Evolutionary conservation across 2,888 invertebrate genomes (phyloP), one percentile per base, ranked within the genome.

Genomic region (Timema cristinae): DNA sequence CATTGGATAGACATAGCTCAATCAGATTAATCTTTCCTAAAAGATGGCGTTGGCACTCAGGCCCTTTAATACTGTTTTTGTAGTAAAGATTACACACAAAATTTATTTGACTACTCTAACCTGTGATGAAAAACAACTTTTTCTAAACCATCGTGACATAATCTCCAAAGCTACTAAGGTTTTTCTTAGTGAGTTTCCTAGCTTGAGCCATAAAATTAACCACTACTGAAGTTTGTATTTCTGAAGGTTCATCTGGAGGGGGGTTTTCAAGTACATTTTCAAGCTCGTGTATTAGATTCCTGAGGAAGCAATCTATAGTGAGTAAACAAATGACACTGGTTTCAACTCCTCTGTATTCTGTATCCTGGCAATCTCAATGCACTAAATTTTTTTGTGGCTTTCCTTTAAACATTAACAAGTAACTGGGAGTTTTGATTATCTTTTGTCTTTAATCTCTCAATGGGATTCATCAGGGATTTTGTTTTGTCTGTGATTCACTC

Each of bases 71-170:
- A n/a, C 9, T 59, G n/a, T 5, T 9, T 59, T n/a, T 1, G 9
- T 59, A 8, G 59, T 59, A 59, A 16, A 59, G 59, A 59, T 59
- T 0, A 32, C 10, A 59, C 59, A 59, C 59, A 59, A 59, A 59
- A 59, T 59, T 1, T 5, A 59, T 32, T n/a, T 0, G 8, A n/a
- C 7, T n/a, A 59, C 59, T 8, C 10, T 59, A 0, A 15, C 32
- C 15, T 59, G 9, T 0, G 1, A n/a, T 8, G 6, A 7, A 59
- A n/a, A 2, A n/a, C 7, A 8, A 0, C 32, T 7, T 59, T 59
- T 59, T 59, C 13, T 4, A 59, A 59, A n/a, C 32, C 5, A n/a
- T 8, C 9, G 9, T 9, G 32, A 32, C 59, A 16, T 0, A 59
- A 10, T 59, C 0, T 1, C 32, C 32, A 9, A 8, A 59, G 56